phyloP scores from a whole-genome alignment of 2,888 invertebrate species.

The Euclidia mi region DNA sequence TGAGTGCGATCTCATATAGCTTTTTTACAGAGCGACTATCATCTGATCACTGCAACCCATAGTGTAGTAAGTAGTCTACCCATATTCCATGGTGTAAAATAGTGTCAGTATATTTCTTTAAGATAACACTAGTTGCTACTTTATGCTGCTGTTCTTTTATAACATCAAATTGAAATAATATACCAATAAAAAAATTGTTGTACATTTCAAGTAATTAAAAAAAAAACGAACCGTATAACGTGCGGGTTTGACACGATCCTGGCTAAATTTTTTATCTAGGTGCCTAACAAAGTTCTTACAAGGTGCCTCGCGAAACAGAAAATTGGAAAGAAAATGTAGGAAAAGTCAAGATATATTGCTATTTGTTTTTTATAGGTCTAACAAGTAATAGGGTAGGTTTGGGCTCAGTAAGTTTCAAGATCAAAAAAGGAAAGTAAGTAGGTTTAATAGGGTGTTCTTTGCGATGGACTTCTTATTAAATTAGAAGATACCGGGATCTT shows the following conservation, averaged over 20 bases:
- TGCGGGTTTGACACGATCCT: neutral
- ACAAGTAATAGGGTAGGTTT: conserved; percentile 8
- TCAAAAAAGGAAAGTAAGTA: conserved; percentile 5
- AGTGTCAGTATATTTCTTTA: no score
- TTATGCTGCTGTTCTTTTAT: no score
- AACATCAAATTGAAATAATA: no score
- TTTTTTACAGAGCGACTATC: no score
- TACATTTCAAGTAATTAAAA: neutral
- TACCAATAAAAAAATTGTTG: no score
- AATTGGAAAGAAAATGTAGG: conserved; percentile 26
- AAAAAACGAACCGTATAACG: neutral
- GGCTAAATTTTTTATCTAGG: conserved; percentile 11
- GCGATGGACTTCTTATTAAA: no score
- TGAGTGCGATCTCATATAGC: no score
- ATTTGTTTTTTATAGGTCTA: conserved; percentile 19
- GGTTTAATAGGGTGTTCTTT: neutral
- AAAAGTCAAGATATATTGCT: conserved; percentile 19
- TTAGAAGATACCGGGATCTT: conserved; percentile 9
- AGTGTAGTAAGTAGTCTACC: no score
- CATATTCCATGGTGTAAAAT: no score
- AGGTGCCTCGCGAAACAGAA: conserved; percentile 5
- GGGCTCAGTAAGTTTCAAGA: conserved; percentile 10
- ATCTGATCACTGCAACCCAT: no score
- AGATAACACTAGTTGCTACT: no score
- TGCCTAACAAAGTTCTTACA: conserved; percentile 9